These are phyloP conservation scores for Epirrhoe tristata DNA, from an alignment of 2,888 invertebrate species.

Conservation along the genomic window DNA sequence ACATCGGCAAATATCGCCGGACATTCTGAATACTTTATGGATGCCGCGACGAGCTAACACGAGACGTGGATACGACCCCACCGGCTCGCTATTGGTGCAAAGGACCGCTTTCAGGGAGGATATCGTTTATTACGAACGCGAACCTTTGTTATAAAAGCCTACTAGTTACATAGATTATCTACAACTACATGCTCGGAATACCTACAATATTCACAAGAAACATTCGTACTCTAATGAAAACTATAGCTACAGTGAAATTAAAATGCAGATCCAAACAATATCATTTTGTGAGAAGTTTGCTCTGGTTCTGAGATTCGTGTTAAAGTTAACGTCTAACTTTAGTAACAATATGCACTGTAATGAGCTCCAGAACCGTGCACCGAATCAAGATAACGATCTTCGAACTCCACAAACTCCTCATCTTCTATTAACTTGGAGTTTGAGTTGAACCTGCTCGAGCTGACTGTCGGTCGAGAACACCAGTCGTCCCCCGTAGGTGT, in stretches of 20 bases:
- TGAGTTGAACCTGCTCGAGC: not conserved
- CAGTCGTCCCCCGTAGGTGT: not conserved
- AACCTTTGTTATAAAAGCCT: not conserved
- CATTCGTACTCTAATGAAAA: no score
- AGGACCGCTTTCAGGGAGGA: not conserved
- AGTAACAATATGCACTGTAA: not conserved
- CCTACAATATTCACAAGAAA: no score
- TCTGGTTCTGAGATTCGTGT: not conserved
- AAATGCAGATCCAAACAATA: no score
- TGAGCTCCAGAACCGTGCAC: not conserved
- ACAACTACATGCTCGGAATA: no score
- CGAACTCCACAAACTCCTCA: conserved; percentile 6
- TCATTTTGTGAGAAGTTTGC: no score
- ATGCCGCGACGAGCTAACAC: conserved; percentile 20
- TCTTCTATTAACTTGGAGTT: not conserved
- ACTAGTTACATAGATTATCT: no score
- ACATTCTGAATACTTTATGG: conserved; percentile 34
- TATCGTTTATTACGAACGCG: not conserved
- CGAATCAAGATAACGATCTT: conserved; percentile 5
- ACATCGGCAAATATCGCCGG: conserved; percentile 28
- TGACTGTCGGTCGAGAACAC: not conserved
- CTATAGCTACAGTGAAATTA: no score
- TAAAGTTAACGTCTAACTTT: not conserved
- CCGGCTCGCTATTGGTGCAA: not conserved
- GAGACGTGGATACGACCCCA: not conserved